A percentile compares a stretch with the other conserved stretches of the same genome.
phyloP scores from a whole-genome alignment of 2,113 vertebrate species.

The Actinemys pallida region DNA sequence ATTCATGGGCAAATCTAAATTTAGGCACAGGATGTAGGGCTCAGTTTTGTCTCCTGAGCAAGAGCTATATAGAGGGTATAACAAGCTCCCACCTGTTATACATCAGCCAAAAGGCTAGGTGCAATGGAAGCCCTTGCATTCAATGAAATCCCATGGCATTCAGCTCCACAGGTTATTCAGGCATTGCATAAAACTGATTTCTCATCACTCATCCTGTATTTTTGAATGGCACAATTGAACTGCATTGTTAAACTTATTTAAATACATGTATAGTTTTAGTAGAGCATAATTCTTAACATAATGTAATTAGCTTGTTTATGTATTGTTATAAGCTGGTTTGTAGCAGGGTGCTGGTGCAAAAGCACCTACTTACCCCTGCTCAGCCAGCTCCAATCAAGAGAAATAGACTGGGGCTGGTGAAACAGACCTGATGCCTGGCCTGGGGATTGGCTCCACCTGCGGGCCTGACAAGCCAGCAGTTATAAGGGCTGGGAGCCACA shows the following conservation, averaged over 20 bases:
- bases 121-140: background rate
- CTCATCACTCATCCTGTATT: background rate
- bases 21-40: background rate
- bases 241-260: background rate
- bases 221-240: background rate
- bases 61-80: background rate
- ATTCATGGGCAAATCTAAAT: background rate
- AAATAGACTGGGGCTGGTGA: too few species aligned
- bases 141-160: background rate
- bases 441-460: too few species aligned
- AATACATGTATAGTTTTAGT: background rate
- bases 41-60: background rate
- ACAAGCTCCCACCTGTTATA: background rate
- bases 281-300: background rate
- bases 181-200: background rate
- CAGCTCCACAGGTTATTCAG: background rate
- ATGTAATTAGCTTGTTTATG: background rate
- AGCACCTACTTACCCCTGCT: too few species aligned
- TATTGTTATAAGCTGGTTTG: background rate
- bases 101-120: background rate
- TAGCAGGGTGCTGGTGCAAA: too few species aligned
- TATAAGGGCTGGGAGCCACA: too few species aligned
- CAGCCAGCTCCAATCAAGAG: too few species aligned
- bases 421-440: too few species aligned
- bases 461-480: too few species aligned